Conservation (phyloP, 30 jellyfish, hydroid and myxozoan genomes). For the Turritopsis rubra region DNA sequence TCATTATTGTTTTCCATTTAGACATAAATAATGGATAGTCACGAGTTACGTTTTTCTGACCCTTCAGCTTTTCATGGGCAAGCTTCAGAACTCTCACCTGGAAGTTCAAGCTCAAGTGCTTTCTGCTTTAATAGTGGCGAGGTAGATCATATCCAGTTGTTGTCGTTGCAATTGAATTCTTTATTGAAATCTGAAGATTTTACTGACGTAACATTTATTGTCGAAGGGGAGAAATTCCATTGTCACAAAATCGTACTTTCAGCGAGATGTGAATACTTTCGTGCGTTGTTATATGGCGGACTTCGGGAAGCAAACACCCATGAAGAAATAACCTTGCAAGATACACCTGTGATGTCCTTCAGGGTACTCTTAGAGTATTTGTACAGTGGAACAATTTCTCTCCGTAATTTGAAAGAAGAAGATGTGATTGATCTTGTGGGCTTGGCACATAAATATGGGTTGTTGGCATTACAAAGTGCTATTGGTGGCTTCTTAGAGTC, state of each 20-base stretch:
- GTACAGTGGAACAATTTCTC: conserved; percentile 57
- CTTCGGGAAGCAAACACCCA: conserved; percentile 63
- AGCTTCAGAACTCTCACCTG: background rate
- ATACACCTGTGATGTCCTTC: conserved; percentile 67
- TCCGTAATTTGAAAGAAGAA: conserved; percentile 62
- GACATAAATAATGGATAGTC: conserved; percentile 16
- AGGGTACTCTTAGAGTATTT: conserved; percentile 48
- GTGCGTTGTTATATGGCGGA: conserved; percentile 92
- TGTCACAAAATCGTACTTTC: conserved; percentile 73
- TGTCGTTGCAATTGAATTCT: conserved; percentile 67
- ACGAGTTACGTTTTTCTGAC: conserved; percentile 25
- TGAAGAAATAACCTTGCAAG: conserved; percentile 54
- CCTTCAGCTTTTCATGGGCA: background rate
- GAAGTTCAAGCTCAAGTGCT: background rate
- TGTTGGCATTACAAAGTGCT: conserved; percentile 77
- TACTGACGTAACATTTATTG: conserved; percentile 76
- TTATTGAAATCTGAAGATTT: conserved; percentile 58
- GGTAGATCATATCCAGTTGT: conserved; percentile 63
- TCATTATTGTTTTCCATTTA: background rate
- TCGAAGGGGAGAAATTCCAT: conserved; percentile 52
- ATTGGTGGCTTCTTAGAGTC: conserved; percentile 62
- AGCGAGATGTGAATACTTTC: conserved; percentile 87
- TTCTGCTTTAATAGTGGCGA: conserved; percentile 21
- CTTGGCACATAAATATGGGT: conserved; percentile 79
- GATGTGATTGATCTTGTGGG: conserved; percentile 68